A percentile compares a stretch with the other conserved stretches of the same genome.
Evolutionary conservation across 2,888 invertebrate species (phyloP).

Genomic region (Lepidonotus clava): DNA sequence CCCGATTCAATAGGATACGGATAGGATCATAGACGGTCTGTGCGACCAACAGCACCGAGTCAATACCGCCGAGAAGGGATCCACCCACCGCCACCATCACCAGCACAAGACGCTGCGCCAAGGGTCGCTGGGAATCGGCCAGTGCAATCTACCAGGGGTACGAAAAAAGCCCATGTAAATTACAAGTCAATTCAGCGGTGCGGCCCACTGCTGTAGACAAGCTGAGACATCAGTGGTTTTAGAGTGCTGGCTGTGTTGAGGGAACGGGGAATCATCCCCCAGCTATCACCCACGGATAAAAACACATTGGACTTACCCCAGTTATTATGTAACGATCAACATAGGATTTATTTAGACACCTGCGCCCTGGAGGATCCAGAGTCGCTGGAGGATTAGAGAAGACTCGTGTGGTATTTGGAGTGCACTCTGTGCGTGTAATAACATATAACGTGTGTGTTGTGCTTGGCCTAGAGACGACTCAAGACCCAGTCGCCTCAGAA

Average conservation of each 20-base stretch:
- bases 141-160: neutral
- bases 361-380: neutral
- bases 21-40: neutral
- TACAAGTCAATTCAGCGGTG: neutral
- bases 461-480: neutral
- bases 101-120: neutral
- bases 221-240: too few relatives aligned
- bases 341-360: conserved; percentile 15
- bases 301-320: too few relatives aligned
- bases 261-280: neutral
- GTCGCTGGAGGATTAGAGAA: neutral
- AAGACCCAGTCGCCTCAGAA: neutral
- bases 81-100: neutral
- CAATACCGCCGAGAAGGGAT: neutral
- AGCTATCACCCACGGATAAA: neutral
- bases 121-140: neutral
- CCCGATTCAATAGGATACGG: neutral
- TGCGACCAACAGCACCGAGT: neutral
- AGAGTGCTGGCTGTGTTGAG: too few relatives aligned
- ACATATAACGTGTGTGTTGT: neutral
- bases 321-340: neutral
- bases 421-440: neutral
- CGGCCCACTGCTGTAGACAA: neutral
- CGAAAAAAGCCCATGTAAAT: neutral
- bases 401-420: neutral